A percentile compares a stretch with the other conserved stretches of the same genome.
phyloP scores from a whole-genome alignment of 2,113 vertebrate species.

The Alouatta palliata region DNA sequence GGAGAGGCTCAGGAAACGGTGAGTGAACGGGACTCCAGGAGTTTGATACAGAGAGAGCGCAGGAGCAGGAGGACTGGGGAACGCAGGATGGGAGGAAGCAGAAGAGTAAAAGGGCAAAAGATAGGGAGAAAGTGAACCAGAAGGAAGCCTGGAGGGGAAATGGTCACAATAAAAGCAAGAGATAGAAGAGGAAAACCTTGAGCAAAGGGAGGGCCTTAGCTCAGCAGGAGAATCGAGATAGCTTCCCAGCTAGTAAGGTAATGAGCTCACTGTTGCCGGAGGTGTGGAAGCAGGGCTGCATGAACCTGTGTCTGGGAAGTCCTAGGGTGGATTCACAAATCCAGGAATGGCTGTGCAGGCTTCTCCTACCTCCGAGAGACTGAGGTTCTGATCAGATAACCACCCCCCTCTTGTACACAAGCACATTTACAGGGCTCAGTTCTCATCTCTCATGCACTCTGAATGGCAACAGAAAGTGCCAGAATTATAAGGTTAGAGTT shows the following conservation, averaged over 20 bases:
- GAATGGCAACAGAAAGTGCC: neutral
- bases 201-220: neutral
- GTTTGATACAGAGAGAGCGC: neutral
- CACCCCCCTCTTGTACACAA: fast-evolving
- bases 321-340: too few relatives aligned
- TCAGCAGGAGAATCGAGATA: neutral
- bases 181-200: neutral
- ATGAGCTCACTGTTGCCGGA: neutral
- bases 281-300: neutral
- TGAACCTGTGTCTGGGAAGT: neutral
- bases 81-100: neutral
- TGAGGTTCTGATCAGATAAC: neutral
- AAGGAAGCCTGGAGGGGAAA: neutral
- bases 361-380: neutral
- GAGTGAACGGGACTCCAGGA: neutral
- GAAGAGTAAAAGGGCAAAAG: neutral
- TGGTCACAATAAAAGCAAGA: neutral
- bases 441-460: neutral
- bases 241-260: neutral
- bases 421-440: fast-evolving
- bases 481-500: neutral
- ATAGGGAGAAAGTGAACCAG: neutral
- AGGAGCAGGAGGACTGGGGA: neutral
- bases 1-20: neutral
- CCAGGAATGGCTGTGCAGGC: neutral